Evolutionary conservation across 2,113 vertebrate species (phyloP).

Genomic region (Oryzias woworae): DNA sequence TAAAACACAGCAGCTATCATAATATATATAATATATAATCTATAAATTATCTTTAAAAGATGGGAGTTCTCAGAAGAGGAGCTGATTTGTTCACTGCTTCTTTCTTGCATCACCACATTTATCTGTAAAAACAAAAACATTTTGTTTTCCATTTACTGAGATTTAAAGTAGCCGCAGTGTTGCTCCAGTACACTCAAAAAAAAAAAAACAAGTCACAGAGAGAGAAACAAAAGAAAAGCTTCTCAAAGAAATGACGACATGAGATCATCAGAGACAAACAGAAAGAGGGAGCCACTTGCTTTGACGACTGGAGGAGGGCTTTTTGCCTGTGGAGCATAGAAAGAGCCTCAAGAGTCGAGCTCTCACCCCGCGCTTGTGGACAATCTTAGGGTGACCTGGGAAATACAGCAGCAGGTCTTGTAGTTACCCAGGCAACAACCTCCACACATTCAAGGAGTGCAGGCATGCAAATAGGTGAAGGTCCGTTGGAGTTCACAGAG

Average conservation of each 20-base stretch:
- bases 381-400: constrained; percentile 90
- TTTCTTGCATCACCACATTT: too few species aligned
- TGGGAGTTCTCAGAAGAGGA: too few species aligned
- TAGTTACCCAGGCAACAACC: constrained; percentile 50
- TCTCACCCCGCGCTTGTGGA: constrained; percentile 87
- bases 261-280: constrained; percentile 27
- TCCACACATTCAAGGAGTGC: constrained; percentile 13
- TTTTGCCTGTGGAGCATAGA: constrained; percentile 87
- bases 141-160: too few species aligned
- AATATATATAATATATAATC: too few species aligned
- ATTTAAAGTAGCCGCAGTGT: too few species aligned
- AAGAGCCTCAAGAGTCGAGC: constrained; percentile 92
- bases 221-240: constrained; percentile 14
- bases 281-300: constrained; percentile 85
- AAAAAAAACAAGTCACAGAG: background rate
- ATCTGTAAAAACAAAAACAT: too few species aligned
- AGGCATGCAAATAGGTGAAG: constrained; percentile 33
- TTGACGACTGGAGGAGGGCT: constrained; percentile 86
- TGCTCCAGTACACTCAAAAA: background rate
- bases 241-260: constrained; percentile 3
- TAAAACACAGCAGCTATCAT: too few species aligned
- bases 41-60: too few species aligned
- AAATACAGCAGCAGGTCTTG: constrained; percentile 79
- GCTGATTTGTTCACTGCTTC: too few species aligned
- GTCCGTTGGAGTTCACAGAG: constrained; percentile 5